These are phyloP conservation scores for Eupithecia subumbrata DNA, from an alignment of 2,888 invertebrate genomes.

Conservation along the genomic window DNA sequence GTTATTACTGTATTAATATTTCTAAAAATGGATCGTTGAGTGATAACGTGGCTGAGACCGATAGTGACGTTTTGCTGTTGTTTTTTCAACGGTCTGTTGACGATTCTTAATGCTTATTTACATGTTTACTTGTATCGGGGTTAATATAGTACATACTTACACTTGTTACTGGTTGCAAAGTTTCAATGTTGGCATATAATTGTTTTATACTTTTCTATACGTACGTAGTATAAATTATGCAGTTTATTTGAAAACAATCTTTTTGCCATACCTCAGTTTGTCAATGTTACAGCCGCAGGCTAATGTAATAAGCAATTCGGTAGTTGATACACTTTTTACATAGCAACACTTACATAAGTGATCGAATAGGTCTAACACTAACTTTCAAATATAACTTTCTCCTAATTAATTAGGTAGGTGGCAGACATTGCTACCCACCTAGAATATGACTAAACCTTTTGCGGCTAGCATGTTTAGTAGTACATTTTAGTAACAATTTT, in stretches of 20 bases:
- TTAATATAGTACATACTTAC: constrained; percentile 12
- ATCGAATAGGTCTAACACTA: neutral
- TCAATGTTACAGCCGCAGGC: neutral
- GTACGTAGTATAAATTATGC: neutral
- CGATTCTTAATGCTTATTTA: constrained; percentile 21
- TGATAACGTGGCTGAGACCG: constrained; percentile 77
- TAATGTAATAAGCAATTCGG: neutral
- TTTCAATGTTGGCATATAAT: neutral
- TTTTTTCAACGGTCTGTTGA: constrained; percentile 38
- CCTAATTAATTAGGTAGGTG: neutral
- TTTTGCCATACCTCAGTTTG: neutral
- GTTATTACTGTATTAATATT: constrained; percentile 85
- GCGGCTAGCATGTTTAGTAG: neutral
- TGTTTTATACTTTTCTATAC: neutral
- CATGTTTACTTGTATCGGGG: constrained; percentile 13
- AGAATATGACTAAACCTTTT: neutral
- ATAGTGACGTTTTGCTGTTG: constrained; percentile 68
- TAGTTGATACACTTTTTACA: neutral
- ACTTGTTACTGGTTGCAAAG: neutral
- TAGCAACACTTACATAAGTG: neutral
- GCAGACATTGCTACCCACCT: neutral
- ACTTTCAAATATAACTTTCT: neutral
- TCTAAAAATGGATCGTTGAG: constrained; percentile 82
- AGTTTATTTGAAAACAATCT: neutral
- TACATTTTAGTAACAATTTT: neutral